Evolutionary conservation across 1,140 invertebrate genomes (phyloP), one percentile per base, ranked within the genome.

Genomic region (Antheraea mylitta): DNA sequence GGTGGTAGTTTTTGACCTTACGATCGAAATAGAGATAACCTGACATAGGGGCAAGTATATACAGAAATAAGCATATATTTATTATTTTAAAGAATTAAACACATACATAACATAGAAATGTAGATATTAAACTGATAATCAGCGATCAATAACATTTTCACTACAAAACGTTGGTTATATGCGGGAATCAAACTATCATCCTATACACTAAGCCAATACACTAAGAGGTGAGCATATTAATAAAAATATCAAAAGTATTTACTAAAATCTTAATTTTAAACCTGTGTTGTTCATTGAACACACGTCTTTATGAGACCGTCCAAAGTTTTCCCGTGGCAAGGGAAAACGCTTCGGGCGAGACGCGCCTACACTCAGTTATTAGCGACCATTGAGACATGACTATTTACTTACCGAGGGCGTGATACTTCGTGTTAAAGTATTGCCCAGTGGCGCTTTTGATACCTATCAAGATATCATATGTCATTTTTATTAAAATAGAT

Each of bases 331-430:
- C 67, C 66, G 70, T 66, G 48, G 61, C 60, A 66, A 74, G 72
- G 70, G 78, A 83, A 77, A 79, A 68, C 75, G 83, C 86, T 79
- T 69, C 70, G 70, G 77, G 86, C 77, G 68, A 67, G 48, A 58
- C 69, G 73, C 75, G 78, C 78, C 79, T 86, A 82, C 73, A 74
- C 76, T 77, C 70, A 66, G 70, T 87, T 87, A 90, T 87, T 84
- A 87, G 79, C 81, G 82, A 74, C 67, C 75, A 84, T 80, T 79
- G 80, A 80, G 76, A 90, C 87, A 89, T 72, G 84, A 83, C 75
- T 89, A 89, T 87, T 89, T 89, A 87, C 87, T 89, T 86, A 89
- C 72, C 65, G 73, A 48, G 69, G 48, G 69, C 68, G 58, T 70
- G 64, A 67, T 74, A 69, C 61, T 45, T 73, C 72, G 48, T 77